Evolutionary conservation across 64 coral and sea anemone genomes (phyloP).

Genomic region (Stichodactyla helianthus): DNA sequence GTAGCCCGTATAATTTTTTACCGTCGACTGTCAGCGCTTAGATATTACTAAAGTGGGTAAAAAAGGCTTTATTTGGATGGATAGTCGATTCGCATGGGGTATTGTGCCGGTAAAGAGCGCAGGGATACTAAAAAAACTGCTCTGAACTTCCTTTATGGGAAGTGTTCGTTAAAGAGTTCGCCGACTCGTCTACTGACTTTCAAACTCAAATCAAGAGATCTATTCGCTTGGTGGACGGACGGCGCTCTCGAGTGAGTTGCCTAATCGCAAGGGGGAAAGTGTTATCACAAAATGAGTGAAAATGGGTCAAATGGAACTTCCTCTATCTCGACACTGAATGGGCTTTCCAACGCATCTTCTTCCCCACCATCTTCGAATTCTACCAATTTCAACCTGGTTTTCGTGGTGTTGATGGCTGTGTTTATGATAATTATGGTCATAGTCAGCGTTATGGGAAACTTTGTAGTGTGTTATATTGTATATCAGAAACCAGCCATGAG

Average conservation of each 20-base stretch:
- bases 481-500: conserved; percentile 98
- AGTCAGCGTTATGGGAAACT: conserved; percentile 73
- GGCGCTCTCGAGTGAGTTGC: not conserved
- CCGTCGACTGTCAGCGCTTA: not conserved
- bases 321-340: not conserved
- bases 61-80: not conserved
- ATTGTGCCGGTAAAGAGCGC: not conserved
- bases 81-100: not conserved
- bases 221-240: not conserved
- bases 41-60: not conserved
- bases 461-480: conserved; percentile 90
- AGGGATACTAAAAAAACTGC: not conserved
- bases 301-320: not conserved
- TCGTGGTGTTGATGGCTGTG: conserved; percentile 47
- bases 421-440: conserved; percentile 72
- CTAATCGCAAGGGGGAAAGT: not conserved
- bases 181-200: not conserved
- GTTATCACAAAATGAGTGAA: not conserved
- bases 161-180: not conserved
- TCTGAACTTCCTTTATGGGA: not conserved
- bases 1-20: not conserved
- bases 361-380: not conserved
- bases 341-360: conserved; percentile 23
- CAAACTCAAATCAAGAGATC: not conserved
- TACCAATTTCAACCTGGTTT: conserved; percentile 2